Evolutionary conservation across 2,113 vertebrate species (phyloP).

Genomic region (Gallinago jamesoni): DNA sequence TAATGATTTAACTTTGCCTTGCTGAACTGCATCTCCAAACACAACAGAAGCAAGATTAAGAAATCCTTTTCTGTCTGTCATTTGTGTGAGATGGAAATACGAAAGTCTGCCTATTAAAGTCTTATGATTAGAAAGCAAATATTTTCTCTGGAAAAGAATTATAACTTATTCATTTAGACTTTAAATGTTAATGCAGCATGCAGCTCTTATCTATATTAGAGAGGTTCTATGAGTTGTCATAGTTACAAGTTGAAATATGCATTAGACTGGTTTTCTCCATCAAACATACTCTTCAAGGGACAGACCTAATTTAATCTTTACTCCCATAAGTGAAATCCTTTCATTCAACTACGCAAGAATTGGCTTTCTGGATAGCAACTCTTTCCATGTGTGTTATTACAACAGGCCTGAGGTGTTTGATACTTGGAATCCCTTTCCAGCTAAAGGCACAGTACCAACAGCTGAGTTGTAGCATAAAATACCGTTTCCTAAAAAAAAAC

Average conservation of each 20-base stretch:
- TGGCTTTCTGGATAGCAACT: neutral
- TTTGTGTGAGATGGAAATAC: neutral
- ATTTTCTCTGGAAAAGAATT: constrained; percentile 11
- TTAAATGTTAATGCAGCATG: constrained; percentile 20
- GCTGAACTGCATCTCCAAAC: neutral
- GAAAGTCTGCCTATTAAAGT: neutral
- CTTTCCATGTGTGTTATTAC: neutral
- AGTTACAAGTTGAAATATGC: constrained; percentile 16
- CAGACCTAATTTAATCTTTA: constrained; percentile 29
- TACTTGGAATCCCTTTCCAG: constrained; percentile 1
- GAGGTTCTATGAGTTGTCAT: neutral
- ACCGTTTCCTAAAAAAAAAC: neutral
- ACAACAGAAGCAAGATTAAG: neutral
- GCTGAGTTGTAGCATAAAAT: neutral
- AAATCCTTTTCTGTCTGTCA: neutral
- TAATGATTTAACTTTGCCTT: neutral
- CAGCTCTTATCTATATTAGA: constrained; percentile 2
- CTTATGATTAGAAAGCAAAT: constrained; percentile 41
- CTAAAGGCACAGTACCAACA: neutral
- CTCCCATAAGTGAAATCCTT: neutral
- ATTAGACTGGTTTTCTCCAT: constrained; percentile 5
- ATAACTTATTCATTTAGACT: constrained; percentile 30
- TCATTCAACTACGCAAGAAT: neutral
- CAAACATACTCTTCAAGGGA: neutral
- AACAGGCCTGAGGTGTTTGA: neutral